Conservation (phyloP, 2,888 invertebrate genomes). For the Macrosiphum euphorbiae region DNA sequence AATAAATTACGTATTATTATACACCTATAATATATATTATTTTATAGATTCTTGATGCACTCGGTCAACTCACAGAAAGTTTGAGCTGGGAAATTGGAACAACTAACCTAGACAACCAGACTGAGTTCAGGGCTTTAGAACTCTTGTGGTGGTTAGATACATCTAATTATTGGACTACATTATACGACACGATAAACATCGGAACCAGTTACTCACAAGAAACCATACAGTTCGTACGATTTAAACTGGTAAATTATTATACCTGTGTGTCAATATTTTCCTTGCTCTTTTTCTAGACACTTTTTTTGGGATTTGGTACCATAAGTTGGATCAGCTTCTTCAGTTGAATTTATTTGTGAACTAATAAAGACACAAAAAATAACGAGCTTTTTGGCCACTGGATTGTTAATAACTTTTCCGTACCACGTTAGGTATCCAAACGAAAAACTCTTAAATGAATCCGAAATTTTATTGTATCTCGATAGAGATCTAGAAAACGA, state of each 20-base stretch:
- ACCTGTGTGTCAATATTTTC: neutral
- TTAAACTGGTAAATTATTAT: constrained; percentile 8
- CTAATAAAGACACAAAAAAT: constrained; percentile 76
- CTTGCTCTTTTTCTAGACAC: constrained; percentile 71
- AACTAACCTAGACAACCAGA: constrained; percentile 71
- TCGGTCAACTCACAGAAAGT: constrained; percentile 68
- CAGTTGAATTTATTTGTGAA: constrained; percentile 77
- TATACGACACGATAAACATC: constrained; percentile 69
- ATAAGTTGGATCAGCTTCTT: constrained; percentile 78
- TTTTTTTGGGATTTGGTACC: constrained; percentile 81
- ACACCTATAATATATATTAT: neutral
- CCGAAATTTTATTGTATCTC: constrained; percentile 68
- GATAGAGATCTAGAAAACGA: constrained; percentile 70
- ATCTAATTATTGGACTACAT: constrained; percentile 69
- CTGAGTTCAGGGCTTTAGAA: constrained; percentile 71
- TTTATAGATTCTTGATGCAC: constrained; percentile 66
- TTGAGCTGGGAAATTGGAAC: constrained; percentile 68
- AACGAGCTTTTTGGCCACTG: constrained; percentile 77
- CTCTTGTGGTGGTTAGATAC: constrained; percentile 71
- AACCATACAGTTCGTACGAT: constrained; percentile 73
- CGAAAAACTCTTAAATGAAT: constrained; percentile 69
- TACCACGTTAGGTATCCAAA: constrained; percentile 78
- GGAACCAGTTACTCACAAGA: constrained; percentile 83
- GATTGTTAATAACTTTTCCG: constrained; percentile 78
- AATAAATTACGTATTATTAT: neutral